phyloP scores from a whole-genome alignment of 2,113 vertebrate species.

The Scortum barcoo region DNA sequence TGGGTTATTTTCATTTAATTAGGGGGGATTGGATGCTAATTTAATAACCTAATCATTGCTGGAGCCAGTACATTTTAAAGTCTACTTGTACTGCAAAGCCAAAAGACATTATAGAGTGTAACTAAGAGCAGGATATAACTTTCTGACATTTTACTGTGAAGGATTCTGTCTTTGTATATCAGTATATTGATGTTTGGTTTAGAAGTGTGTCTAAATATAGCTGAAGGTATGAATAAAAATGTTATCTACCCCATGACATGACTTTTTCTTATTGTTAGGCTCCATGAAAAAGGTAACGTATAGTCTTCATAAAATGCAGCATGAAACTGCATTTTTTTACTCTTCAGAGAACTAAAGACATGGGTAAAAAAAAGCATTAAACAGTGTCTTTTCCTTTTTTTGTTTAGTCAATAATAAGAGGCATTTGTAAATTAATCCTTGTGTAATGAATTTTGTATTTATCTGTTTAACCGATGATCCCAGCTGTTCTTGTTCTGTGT shows the following conservation, averaged over 20 bases:
- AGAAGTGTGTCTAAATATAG: background rate
- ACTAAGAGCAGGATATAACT: background rate
- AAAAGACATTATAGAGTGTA: background rate
- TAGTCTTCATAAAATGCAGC: background rate
- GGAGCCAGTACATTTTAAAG: constrained; percentile 40
- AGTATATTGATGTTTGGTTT: background rate
- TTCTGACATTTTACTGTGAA: constrained; percentile 1
- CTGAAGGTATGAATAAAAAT: background rate
- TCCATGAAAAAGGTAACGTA: background rate
- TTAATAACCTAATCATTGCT: constrained; percentile 58
- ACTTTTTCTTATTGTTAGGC: constrained; percentile 4
- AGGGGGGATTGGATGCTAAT: constrained; percentile 64
- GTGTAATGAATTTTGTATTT: background rate
- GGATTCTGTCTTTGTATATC: background rate
- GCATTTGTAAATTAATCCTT: background rate
- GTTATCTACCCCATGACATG: background rate
- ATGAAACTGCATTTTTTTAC: constrained; percentile 13
- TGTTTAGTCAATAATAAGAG: background rate
- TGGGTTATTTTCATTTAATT: constrained; percentile 47
- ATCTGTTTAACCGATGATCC: background rate
- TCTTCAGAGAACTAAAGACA: constrained; percentile 6
- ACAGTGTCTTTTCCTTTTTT: background rate
- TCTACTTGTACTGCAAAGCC: background rate
- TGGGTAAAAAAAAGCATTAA: constrained; percentile 2
- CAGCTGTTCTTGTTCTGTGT: too few relatives aligned